Evolutionary conservation across 2,888 invertebrate species (phyloP).

Genomic region (Poecilus cupreus): DNA sequence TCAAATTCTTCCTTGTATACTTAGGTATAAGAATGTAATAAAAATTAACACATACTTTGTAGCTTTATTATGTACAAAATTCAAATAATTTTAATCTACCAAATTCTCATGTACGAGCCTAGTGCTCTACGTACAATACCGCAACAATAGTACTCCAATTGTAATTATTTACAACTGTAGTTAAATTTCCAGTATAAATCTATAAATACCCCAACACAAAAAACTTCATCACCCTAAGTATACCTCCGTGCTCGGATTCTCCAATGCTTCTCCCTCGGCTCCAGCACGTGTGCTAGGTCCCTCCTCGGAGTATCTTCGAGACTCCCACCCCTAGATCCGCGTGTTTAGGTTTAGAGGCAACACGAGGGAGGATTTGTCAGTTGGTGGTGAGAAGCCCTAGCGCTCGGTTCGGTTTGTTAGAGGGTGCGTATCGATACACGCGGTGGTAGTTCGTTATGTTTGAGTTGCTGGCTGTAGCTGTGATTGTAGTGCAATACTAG

Average conservation of each 20-base stretch:
- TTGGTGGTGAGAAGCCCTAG: constrained; percentile 39
- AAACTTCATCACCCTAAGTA: not conserved
- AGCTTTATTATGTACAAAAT: too few relatives aligned
- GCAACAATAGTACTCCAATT: too few relatives aligned
- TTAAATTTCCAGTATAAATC: too few relatives aligned
- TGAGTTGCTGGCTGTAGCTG: not conserved
- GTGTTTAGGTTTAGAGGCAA: constrained; percentile 36
- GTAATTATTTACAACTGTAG: too few relatives aligned
- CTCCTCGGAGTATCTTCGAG: not conserved
- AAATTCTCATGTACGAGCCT: too few relatives aligned
- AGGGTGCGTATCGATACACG: constrained; percentile 26
- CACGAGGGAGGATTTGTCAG: constrained; percentile 40
- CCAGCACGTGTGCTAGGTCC: not conserved
- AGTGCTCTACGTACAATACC: too few relatives aligned
- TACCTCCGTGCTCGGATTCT: not conserved
- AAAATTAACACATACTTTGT: too few relatives aligned
- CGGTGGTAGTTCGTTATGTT: not conserved
- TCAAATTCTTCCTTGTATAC: too few relatives aligned
- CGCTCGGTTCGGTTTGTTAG: constrained; percentile 25
- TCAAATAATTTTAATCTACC: too few relatives aligned
- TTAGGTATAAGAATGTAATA: too few relatives aligned
- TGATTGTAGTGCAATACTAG: constrained; percentile 16
- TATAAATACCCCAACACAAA: too few relatives aligned
- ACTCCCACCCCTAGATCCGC: constrained; percentile 28
- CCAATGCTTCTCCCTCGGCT: not conserved